Conservation (phyloP, 1,140 invertebrate genomes). For the Sycobia sp. region DNA sequence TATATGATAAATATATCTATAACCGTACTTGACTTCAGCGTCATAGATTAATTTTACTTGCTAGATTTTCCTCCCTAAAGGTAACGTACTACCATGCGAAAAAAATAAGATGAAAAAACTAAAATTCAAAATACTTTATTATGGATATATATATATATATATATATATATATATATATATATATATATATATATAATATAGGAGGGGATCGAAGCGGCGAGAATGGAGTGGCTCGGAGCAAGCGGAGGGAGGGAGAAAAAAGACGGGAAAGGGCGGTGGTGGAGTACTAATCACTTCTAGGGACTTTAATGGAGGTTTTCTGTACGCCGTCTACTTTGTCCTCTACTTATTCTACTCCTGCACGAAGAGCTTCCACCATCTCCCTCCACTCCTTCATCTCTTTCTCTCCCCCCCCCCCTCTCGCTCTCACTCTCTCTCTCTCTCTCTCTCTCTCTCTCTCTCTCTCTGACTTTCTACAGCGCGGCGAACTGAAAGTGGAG, state of each 20-base stretch:
- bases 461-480: not conserved
- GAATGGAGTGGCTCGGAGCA: constrained; percentile 14
- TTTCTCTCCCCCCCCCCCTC: not conserved
- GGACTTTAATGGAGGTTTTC: constrained; percentile 64
- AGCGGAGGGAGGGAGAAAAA: constrained; percentile 29
- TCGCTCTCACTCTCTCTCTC: constrained; percentile 7
- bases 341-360: constrained; percentile 59
- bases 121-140: too few relatives aligned
- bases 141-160: too few relatives aligned
- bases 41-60: too few relatives aligned
- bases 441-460: not conserved
- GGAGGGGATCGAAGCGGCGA: not conserved
- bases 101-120: too few relatives aligned
- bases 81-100: too few relatives aligned
- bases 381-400: not conserved
- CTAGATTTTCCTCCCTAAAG: too few relatives aligned
- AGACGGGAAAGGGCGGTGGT: constrained; percentile 35
- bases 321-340: constrained; percentile 62
- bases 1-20: too few relatives aligned
- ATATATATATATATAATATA: too few relatives aligned
- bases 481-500: constrained; percentile 44
- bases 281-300: constrained; percentile 62
- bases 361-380: not conserved
- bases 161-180: too few relatives aligned
- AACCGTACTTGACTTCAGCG: too few relatives aligned